Evolutionary conservation across 2,888 invertebrate genomes (phyloP).

Genomic region (Nemoura dubitans): DNA sequence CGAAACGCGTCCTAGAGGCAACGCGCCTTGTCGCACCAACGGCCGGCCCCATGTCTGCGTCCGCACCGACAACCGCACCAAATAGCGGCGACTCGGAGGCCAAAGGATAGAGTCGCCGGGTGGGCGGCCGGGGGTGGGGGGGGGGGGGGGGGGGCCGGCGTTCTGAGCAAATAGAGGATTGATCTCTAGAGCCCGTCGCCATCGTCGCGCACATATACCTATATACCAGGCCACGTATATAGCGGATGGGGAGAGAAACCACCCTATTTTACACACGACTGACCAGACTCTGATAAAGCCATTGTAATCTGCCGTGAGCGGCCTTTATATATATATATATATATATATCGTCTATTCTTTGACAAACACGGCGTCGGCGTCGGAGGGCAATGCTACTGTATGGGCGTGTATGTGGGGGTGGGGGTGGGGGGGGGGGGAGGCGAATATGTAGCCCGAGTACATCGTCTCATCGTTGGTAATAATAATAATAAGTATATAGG

Average conservation of each 20-base stretch:
- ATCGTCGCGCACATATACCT: neutral
- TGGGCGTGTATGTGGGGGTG: neutral
- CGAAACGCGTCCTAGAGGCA: no score
- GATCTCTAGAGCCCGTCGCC: slow-evolving; percentile 30
- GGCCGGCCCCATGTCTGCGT: neutral
- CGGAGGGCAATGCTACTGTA: neutral
- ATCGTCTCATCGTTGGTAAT: neutral
- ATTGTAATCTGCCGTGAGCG: slow-evolving; percentile 37
- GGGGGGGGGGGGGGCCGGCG: neutral
- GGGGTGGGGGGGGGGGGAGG: neutral
- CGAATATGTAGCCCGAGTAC: neutral
- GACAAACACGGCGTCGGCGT: slow-evolving; percentile 29
- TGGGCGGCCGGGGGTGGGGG: neutral
- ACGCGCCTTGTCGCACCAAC: no score
- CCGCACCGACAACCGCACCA: neutral
- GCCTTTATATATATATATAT: no score
- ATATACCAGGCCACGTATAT: neutral
- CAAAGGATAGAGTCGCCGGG: neutral
- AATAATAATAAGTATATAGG: neutral
- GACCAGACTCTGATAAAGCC: slow-evolving; percentile 13
- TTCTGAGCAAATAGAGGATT: slow-evolving; percentile 39
- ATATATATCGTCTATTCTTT: slow-evolving; percentile 40
- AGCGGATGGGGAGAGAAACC: neutral
- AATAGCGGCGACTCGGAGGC: neutral
- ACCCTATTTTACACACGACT: slow-evolving; percentile 41